phyloP scores from a whole-genome alignment of 2,888 invertebrate species.

The Melanotus villosus region DNA sequence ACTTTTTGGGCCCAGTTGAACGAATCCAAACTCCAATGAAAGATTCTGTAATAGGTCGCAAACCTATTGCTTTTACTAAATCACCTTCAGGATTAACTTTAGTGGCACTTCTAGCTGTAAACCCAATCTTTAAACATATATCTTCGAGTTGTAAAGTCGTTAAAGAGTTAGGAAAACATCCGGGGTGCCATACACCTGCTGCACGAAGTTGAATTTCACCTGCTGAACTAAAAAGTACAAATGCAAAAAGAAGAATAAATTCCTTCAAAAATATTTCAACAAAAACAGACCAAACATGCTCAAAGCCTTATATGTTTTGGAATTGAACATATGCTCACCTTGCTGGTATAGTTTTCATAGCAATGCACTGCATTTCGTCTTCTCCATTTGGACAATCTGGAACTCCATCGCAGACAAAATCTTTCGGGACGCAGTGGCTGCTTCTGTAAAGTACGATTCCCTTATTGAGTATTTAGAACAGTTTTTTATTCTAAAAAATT shows the following conservation, averaged over 20 bases:
- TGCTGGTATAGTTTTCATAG: constrained; percentile 60
- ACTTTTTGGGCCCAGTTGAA: constrained; percentile 41
- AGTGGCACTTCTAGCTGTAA: constrained; percentile 71
- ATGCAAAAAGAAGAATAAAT: no score
- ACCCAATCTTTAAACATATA: constrained; percentile 77
- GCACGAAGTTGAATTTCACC: constrained; percentile 77
- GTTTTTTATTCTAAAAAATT: no score
- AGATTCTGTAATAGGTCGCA: constrained; percentile 55
- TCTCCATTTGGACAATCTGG: constrained; percentile 81
- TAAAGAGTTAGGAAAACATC: constrained; percentile 74
- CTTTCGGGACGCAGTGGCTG: constrained; percentile 77
- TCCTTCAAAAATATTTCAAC: background rate
- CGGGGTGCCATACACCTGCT: constrained; percentile 81
- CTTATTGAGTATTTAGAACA: no score
- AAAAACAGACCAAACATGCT: no score
- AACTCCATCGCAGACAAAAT: constrained; percentile 84
- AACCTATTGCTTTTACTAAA: constrained; percentile 34
- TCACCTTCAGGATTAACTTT: constrained; percentile 49
- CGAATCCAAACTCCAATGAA: constrained; percentile 62
- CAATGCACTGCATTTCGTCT: constrained; percentile 79
- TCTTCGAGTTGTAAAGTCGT: constrained; percentile 72
- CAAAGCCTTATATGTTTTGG: background rate
- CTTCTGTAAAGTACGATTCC: constrained; percentile 64
- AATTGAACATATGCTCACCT: background rate
- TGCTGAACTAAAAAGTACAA: constrained; percentile 69